Base-by-base conservation (phyloP, 35 echinoderm and acorn worm genomes). In the Heliocidaris tuberculata region DNA sequence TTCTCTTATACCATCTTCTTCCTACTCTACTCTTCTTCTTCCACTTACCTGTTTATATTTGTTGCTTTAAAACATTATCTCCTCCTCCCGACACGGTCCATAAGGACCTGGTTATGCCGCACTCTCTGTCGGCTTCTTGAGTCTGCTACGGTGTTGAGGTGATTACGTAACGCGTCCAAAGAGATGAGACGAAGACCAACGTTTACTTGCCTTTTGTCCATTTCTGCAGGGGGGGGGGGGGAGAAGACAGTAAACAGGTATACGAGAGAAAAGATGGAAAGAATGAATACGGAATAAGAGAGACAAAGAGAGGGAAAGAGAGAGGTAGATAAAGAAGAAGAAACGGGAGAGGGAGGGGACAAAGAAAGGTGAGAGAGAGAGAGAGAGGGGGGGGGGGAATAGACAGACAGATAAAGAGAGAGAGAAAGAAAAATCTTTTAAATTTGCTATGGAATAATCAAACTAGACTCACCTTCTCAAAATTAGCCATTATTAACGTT, bases 181-280 rank as follows among this genome's bases (percentile, higher is more conserved):
- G 87, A 32, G 8, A 48, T 31, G 5, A 89, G 87, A 24, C 87
- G 87, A 48, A 89, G 87, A 32, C 87, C 87, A 48, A 89, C 31
- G 29, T 89, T 89, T 48, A 89, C 87, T 48, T 89, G 87, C 32
- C 87, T 89, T n/a, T 89, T 89, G 47, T 48, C 87, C 31, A 89
- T 47, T 48, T 89, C 87, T 89, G 87, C 16, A 47, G 21, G 21
- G 21, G 2, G 21, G 85, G 21, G 21, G 21, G 31, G 27, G 85
- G 13, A 29, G 21, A 21, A 86, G 9, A 30, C n/a, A 30, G 31
- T 19, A 12, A 86, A 19, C 70, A 86, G n/a, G 2, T 30, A 9
- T 12, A 5, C 21, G 13, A 19, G 31, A 86, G 31, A 29, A 86
- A 13, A 86, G 85, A 24, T 86, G 85, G 27, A 29, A 86, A 30